Evolutionary conservation across 2,888 invertebrate genomes (phyloP), one percentile per base, ranked within the genome.

Genomic region (Lepidocyrtinus sp.): DNA sequence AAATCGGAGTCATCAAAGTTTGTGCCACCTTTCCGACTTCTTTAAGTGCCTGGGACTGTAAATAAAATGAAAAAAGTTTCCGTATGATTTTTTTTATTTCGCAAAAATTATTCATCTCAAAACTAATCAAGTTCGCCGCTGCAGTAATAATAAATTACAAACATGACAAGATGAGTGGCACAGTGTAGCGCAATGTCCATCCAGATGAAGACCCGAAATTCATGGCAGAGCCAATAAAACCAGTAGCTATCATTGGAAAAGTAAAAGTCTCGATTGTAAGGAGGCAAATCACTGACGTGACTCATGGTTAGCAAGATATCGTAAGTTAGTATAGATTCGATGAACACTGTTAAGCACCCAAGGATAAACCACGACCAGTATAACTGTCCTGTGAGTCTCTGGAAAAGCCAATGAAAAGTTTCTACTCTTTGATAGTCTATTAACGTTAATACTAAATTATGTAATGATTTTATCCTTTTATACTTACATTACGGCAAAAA

Each of bases 251-350:
- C 83, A 50, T 83, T 83, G 22, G 64, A 63, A 19, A 83, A 81
- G 26, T 64, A 75, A 62, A 83, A 83, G 63, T 83, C 83, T 9
- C 75, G 25, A 1, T 36, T 15, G 46, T 81, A 72, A 24, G 81
- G 81, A 3, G 81, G 81, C 2, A 67, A 59, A 0, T 75, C 55
- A 50, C 81, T 77, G 46, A 74, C 77, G 50, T 77, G 81, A n/a
- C 81, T 77, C 17, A 83, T 46, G 5, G 83, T 83, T 17, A 65
- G 62, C 17, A 83, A 21, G 12, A 78, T 73, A 26, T 83, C 83
- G 45, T 69, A 75, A 0, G 75, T 46, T 24, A 83, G 24, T 15
- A 78, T 17, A 5, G 62, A 46, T 17, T 81, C 65, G 17, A 67
- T 75, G 1, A 67, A 72, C 9, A 83, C 71, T 15, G 78, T 72